Base-by-base conservation (phyloP, 2,888 invertebrate genomes). In the Conistra vaccinii region DNA sequence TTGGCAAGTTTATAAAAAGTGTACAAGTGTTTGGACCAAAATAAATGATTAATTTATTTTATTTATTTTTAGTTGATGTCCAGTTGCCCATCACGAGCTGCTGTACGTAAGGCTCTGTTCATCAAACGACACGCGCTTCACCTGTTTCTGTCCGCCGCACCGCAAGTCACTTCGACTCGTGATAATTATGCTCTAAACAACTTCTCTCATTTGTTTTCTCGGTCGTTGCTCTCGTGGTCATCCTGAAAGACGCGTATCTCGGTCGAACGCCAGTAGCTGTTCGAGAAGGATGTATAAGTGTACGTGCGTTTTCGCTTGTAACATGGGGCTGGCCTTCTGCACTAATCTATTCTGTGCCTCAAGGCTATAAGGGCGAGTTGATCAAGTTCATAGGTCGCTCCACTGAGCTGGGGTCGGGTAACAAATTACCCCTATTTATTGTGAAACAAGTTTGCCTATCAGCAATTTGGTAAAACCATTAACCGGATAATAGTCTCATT, bases 391-490 rank as follows among this genome's bases (percentile, higher is more conserved):
- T 80, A 89, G 89, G 90, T 89, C 89, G 90, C 89, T 90, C 82
- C 81, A 78, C 83, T 83, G 75, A 82, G 70, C 85, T 81, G 68
- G 82, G 87, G 84, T 85, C 80, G 87, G 88, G 87, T 93, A 92
- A 95, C 94, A 93, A 94, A 95, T 94, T 91, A 90, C 89, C 87
- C 84, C 93, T 92, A 94, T 95, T 94, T 93, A 93, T 94, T 93
- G 91, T 89, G 75, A 87, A 87, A 87, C 89, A 94, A 95, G 93
- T 95, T 94, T 92, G 92, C 87, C 91, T 93, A 94, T 94, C 92
- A 93, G 92, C 92, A 93, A 94, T 94, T 95, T 93, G 91, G 91
- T 89, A 85, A 89, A 92, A 90, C 91, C 90, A 92, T 94, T 93
- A 93, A 87, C 86, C 67, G 89, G 90, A 89, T 94, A 94, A 93